Evolutionary conservation across 2,797 vertebrate species (phyloP), one percentile per base, ranked within the genome.

Genomic region (Iguana delicatissima): DNA sequence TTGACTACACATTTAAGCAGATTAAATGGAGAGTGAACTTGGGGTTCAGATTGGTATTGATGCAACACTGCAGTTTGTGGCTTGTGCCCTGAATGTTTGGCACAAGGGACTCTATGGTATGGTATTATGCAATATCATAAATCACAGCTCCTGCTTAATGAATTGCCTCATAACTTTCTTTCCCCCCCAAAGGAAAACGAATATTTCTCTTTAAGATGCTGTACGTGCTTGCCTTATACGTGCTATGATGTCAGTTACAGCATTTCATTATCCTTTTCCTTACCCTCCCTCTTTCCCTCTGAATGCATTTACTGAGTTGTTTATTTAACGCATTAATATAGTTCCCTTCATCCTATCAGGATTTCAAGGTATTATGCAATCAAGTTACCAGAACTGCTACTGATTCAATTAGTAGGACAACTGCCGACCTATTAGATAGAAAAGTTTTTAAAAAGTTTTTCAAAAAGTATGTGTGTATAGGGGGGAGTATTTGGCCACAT

Each of bases 341-440:
- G 7, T 18, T 24, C 32, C 29, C 18, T 87, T 67, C 18, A n/a
- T 46, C 32, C 59, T 64, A 87, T 50, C 12, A 64, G 18, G 76
- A 87, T 87, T 87, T 57, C 29, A 79, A 59, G 42, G 59, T 20
- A 64, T 29, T 4, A 18, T 38, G 32, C 42, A 79, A 87, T 35
- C 73, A 77, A 38, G 62, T 90, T 83, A 38, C 46, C 64, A 22
- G 22, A 55, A 64, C 84, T 84, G 46, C n/a, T 76, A 13, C 81
- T 84, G 80, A 80, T 87, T 83, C 22, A 4, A 32, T 84, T 55
- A 84, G 72, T 24, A 79, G 62, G 22, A 84, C 69, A 52, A 84
- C 35, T 59, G 18, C 35, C 35, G 46, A 59, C 84, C 81, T 59
- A 22, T 67, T 52, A 76, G 38, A 69, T 69, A 46, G 81, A 89